Evolutionary conservation across 2,797 vertebrate genomes (phyloP).

Genomic region (Aselliscus stoliczkanus): DNA sequence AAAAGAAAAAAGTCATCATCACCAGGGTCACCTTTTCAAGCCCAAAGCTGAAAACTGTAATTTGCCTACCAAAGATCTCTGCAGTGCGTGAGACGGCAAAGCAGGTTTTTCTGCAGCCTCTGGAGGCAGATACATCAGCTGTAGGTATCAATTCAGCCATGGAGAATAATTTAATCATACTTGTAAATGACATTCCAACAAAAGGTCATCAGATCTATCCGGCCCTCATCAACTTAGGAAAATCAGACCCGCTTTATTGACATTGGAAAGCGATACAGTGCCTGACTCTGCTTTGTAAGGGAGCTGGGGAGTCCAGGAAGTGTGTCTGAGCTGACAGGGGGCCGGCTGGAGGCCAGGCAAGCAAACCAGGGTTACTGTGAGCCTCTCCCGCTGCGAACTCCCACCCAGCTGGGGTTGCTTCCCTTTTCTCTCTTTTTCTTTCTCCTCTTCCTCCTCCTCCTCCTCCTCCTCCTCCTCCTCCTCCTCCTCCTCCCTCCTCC

Average conservation of each 20-base stretch:
- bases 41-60: conserved; percentile 45
- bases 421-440: no score
- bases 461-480: no score
- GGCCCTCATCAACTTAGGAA: conserved; percentile 33
- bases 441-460: no score
- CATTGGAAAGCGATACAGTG: background rate
- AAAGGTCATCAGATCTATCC: conserved; percentile 74
- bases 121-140: conserved; percentile 61
- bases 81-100: background rate
- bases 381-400: background rate
- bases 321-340: background rate
- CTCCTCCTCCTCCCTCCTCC: no score
- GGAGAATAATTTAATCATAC: conserved; percentile 76
- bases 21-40: conserved; percentile 65
- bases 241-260: conserved; percentile 61
- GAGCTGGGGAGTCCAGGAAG: background rate
- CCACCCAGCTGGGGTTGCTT: background rate
- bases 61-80: conserved; percentile 21
- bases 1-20: background rate
- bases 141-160: conserved; percentile 37
- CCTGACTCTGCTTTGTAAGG: background rate
- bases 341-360: background rate
- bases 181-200: conserved; percentile 68
- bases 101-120: conserved; percentile 56
- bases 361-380: rapidly evolving